Base-by-base conservation (phyloP, 2,888 invertebrate genomes). In the Meliscaeva auricollis region DNA sequence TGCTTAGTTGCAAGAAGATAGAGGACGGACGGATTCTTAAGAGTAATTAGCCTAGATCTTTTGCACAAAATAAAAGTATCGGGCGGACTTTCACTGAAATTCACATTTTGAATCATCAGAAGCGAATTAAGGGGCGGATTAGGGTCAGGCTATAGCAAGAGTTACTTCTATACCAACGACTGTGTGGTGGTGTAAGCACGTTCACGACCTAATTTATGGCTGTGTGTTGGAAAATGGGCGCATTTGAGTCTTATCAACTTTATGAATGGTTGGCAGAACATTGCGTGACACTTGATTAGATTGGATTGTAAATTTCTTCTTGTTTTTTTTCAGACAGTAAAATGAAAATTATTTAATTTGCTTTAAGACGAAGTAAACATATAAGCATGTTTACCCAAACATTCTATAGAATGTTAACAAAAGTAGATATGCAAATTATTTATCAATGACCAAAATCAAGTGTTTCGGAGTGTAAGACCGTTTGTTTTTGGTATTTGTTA, bases 111-210 rank as follows among this genome's bases (percentile, higher is more conserved):
- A 75, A 41, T 69, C 62, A 73, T 80, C 76, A 68, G 35, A 66
- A 84, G 80, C 84, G 76, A 76, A 80, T 68, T 79, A 85, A 62
- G 81, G 80, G 85, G 80, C 76, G 80, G 75, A 80, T 85, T 85
- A 62, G 62, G 76, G 80, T 66, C 78, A 73, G 50, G 8, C 68
- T 56, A 76, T 70, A 41, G 62, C 32, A n/a, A 30, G 26, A 64
- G 46, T 30, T 46, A 46, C 30, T 32, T 46, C 17, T 44, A n/a
- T 50, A 41, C 3, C 9, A 4, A 20, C 5, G 32, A 66, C 35
- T 54, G 11, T 62, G 58, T 22, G 38, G 75, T 17, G 48, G 48
- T 64, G 44, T 44, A 32, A 50, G 52, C 58, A 22, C 32, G 48
- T 64, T n/a, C 30, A 54, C 46, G 54, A 75, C 56, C 69, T 22